Evolutionary conservation across 2,113 vertebrate species (phyloP).

Genomic region (Hassar affinis): DNA sequence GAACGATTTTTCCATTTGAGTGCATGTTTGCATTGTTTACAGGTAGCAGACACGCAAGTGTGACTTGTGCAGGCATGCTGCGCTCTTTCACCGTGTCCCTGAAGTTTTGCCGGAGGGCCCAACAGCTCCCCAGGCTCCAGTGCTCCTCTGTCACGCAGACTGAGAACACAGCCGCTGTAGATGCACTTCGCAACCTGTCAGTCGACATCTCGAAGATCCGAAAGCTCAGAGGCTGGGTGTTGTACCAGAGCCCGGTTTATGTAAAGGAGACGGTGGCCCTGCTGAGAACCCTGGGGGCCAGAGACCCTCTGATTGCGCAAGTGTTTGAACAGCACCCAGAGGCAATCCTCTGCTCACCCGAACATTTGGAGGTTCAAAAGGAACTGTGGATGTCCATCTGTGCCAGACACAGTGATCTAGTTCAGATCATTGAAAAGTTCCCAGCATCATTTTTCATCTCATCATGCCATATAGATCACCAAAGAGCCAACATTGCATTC

Average conservation of each 20-base stretch:
- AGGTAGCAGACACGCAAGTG: constrained; percentile 31
- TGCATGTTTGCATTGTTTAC: constrained; percentile 11
- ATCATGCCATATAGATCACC: constrained; percentile 72
- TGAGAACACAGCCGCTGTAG: constrained; percentile 80
- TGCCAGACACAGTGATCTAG: constrained; percentile 75
- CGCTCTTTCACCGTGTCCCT: constrained; percentile 58
- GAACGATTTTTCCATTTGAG: neutral
- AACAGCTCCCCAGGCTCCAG: constrained; percentile 36
- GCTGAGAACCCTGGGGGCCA: constrained; percentile 80
- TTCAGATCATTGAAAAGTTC: constrained; percentile 86
- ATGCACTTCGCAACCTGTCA: constrained; percentile 74
- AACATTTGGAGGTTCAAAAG: constrained; percentile 73
- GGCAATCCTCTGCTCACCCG: constrained; percentile 79
- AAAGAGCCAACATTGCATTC: constrained; percentile 80
- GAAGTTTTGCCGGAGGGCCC: constrained; percentile 52
- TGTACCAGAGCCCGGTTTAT: constrained; percentile 75
- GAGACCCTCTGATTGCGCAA: constrained; percentile 64
- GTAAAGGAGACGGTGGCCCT: constrained; percentile 76
- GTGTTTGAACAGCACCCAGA: constrained; percentile 84
- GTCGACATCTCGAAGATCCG: constrained; percentile 85
- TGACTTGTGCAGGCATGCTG: constrained; percentile 62
- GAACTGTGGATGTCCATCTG: constrained; percentile 85
- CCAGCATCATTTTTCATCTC: constrained; percentile 88
- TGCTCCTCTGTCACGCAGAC: constrained; percentile 47
- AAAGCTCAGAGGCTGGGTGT: constrained; percentile 84